These are phyloP conservation scores for Dynastes grantii DNA, from an alignment of 2,888 invertebrate species.

Conservation along the genomic window DNA sequence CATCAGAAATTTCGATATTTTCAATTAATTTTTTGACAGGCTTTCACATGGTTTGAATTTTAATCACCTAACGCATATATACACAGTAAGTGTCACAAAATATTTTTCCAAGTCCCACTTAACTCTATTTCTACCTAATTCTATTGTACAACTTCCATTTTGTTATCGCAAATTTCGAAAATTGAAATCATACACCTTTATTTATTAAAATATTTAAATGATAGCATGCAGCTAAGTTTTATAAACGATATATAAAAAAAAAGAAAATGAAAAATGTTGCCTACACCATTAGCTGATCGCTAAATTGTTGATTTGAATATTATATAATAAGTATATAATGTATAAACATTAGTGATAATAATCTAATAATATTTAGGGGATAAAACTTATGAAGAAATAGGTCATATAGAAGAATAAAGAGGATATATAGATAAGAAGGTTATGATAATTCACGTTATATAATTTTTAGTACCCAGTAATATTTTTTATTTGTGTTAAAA, in stretches of 20 bases:
- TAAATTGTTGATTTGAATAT: constrained; percentile 59
- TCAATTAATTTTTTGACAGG: background rate
- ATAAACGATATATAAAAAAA: constrained; percentile 3
- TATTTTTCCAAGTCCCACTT: too few species aligned
- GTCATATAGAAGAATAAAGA: background rate
- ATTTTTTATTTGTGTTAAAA: too few species aligned
- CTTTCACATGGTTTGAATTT: too few species aligned
- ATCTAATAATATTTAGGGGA: constrained; percentile 21
- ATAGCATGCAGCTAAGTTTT: constrained; percentile 2
- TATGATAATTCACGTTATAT: too few species aligned
- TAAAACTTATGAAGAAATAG: background rate
- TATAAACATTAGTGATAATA: constrained; percentile 58
- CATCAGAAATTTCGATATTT: background rate
- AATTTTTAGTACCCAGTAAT: too few species aligned
- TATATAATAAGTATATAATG: constrained; percentile 57
- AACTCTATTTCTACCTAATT: too few species aligned
- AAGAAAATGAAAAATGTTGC: constrained; percentile 52
- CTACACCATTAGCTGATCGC: constrained; percentile 55
- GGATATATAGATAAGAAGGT: background rate
- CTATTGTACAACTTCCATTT: too few species aligned
- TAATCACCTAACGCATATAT: too few species aligned
- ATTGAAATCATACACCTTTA: too few species aligned
- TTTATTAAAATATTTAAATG: too few species aligned
- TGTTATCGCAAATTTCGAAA: too few species aligned
- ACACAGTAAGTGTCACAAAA: too few species aligned